phyloP scores from a whole-genome alignment of 2,888 invertebrate genomes.

The Lissonota sp. region DNA sequence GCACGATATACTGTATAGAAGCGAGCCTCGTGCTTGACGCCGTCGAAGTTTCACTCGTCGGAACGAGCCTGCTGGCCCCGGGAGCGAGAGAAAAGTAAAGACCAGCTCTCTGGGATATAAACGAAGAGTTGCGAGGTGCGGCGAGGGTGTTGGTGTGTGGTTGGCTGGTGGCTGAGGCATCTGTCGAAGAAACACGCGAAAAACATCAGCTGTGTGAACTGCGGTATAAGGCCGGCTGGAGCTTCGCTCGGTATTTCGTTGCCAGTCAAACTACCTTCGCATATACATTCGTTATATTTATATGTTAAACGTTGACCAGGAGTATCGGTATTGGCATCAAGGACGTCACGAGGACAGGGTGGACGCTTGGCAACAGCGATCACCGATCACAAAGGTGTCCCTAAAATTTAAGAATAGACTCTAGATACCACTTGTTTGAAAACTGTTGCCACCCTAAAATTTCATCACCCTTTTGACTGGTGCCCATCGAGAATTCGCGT shows the following conservation, averaged over 20 bases:
- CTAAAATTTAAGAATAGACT: no score
- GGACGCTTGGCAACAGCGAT: no score
- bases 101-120: neutral
- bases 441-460: no score
- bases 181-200: constrained; percentile 78
- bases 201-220: constrained; percentile 77
- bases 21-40: neutral
- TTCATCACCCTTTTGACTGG: no score
- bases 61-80: neutral
- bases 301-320: no score
- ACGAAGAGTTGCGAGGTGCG: neutral
- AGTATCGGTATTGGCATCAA: no score
- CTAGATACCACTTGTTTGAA: no score
- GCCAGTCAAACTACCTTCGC: constrained; percentile 5
- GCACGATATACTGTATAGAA: neutral
- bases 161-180: constrained; percentile 68
- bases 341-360: no score
- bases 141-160: constrained; percentile 63
- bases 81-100: constrained; percentile 3
- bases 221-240: constrained; percentile 67
- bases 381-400: no score
- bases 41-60: neutral
- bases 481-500: neutral
- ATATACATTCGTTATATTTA: no score
- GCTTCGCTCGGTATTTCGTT: constrained; percentile 28